Evolutionary conservation across 2,113 vertebrate genomes (phyloP).

Genomic region (Melospiza georgiana): DNA sequence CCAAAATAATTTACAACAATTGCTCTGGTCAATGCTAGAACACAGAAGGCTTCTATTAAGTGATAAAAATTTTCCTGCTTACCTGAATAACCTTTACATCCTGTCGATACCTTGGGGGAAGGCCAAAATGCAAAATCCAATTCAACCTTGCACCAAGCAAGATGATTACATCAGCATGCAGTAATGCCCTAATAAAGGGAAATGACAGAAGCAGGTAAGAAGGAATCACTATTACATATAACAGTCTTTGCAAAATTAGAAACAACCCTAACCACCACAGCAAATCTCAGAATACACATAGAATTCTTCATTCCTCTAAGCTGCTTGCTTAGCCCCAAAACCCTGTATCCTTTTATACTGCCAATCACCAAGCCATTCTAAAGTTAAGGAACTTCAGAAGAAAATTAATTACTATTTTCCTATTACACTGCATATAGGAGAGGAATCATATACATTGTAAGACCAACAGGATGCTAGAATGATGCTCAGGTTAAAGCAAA

Average conservation of each 20-base stretch:
- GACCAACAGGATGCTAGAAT: neutral
- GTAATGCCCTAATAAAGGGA: slow-evolving; percentile 82
- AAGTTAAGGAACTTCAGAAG: neutral
- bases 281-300: neutral
- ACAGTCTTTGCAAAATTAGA: neutral
- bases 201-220: neutral
- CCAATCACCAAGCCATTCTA: neutral
- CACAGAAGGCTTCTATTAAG: neutral
- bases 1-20: neutral
- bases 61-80: neutral
- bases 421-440: neutral
- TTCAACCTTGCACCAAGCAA: slow-evolving; percentile 93
- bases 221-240: neutral
- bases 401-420: neutral
- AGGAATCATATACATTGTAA: neutral
- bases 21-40: neutral
- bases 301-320: neutral
- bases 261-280: neutral
- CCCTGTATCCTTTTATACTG: neutral
- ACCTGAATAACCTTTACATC: slow-evolving; percentile 94
- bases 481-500: neutral
- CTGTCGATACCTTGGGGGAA: slow-evolving; percentile 87
- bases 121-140: slow-evolving; percentile 97
- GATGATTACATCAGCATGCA: slow-evolving; percentile 89
- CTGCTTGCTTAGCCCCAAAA: neutral